A percentile compares a stretch with the other conserved stretches of the same genome.
phyloP scores from a whole-genome alignment of 2,888 invertebrate genomes.

The Orthonevra nobilis region DNA sequence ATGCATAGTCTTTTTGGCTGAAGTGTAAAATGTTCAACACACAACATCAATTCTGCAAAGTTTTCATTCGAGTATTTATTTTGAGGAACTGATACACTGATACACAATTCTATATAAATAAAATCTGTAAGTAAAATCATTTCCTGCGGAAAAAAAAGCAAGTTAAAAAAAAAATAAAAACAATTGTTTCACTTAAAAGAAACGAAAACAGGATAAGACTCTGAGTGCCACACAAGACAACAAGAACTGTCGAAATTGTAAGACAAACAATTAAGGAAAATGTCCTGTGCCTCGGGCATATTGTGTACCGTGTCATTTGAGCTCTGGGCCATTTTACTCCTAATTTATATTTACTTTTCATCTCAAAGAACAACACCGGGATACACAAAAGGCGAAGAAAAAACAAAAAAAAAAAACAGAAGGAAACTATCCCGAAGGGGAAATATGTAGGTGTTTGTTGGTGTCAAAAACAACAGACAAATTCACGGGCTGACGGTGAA shows the following conservation, averaged over 20 bases:
- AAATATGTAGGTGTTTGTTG: too few relatives aligned
- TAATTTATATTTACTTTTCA: slow-evolving; percentile 13
- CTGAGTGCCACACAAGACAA: background rate
- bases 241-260: too few relatives aligned
- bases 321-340: slow-evolving; percentile 8
- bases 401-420: background rate
- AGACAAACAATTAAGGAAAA: too few relatives aligned
- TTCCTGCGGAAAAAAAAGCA: slow-evolving; percentile 18
- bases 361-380: background rate
- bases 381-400: background rate
- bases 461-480: slow-evolving; percentile 6
- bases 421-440: background rate
- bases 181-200: background rate
- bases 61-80: too few relatives aligned
- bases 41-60: too few relatives aligned
- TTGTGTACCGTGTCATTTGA: background rate
- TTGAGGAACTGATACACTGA: too few relatives aligned
- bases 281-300: background rate
- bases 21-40: too few relatives aligned
- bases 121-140: slow-evolving; percentile 34
- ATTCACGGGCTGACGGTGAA: slow-evolving; percentile 28
- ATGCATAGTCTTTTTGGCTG: too few relatives aligned
- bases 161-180: slow-evolving; percentile 2
- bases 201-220: background rate
- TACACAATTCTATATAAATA: too few relatives aligned